Evolutionary conservation across 2,797 vertebrate genomes (phyloP).

Genomic region (Hippopotamyrus pictus): DNA sequence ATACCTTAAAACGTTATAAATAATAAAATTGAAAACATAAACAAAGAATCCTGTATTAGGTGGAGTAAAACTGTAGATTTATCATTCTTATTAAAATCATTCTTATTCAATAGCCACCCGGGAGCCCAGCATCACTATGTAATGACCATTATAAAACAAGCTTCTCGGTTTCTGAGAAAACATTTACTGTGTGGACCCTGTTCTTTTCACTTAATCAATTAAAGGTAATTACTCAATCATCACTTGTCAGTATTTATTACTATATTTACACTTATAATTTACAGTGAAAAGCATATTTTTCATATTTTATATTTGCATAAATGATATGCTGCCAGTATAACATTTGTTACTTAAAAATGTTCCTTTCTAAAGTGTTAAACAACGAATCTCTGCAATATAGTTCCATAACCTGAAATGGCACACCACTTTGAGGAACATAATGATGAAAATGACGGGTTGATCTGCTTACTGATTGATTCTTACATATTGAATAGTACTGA

Average conservation of each 20-base stretch:
- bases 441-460: background rate
- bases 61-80: background rate
- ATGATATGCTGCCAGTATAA: background rate
- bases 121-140: background rate
- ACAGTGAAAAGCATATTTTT: background rate
- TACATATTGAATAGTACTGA: slow-evolving; percentile 29
- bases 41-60: background rate
- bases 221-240: background rate
- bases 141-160: background rate
- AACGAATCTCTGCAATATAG: background rate
- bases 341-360: background rate
- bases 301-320: background rate
- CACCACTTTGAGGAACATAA: background rate
- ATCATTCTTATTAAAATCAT: background rate
- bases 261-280: background rate
- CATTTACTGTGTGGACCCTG: background rate
- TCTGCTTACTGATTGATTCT: background rate
- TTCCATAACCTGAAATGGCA: background rate
- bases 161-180: background rate
- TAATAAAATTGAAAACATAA: background rate
- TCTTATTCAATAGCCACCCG: background rate
- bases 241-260: background rate
- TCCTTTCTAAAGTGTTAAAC: background rate
- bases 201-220: background rate
- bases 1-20: background rate